Conservation (phyloP, 2,888 invertebrate genomes). For the Ichneumoninae sp. region DNA sequence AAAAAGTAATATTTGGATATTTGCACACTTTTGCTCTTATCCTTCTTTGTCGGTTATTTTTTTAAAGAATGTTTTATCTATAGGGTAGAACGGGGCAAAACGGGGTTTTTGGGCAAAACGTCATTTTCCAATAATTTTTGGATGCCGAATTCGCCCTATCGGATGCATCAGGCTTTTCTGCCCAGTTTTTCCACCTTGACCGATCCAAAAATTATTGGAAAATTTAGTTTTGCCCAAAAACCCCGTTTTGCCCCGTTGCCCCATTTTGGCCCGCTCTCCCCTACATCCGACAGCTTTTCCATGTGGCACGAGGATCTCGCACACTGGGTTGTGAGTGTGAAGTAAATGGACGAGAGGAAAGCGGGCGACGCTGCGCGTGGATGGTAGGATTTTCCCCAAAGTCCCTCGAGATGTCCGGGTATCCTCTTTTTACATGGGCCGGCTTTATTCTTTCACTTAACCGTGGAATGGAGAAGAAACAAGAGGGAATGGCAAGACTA, state of each 20-base stretch:
- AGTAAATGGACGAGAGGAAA: constrained; percentile 8
- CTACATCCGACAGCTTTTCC: constrained; percentile 19
- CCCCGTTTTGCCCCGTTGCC: too few relatives aligned
- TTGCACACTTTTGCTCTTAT: background rate
- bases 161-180: too few relatives aligned
- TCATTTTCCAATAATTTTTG: too few relatives aligned
- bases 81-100: background rate
- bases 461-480: constrained; percentile 41
- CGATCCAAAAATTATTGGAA: too few relatives aligned
- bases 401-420: constrained; percentile 76
- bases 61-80: background rate
- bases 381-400: constrained; percentile 79
- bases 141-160: too few relatives aligned
- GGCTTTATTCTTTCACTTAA: constrained; percentile 77
- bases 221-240: too few relatives aligned
- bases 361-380: constrained; percentile 70
- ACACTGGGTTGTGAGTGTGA: background rate
- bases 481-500: constrained; percentile 17
- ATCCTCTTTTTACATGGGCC: constrained; percentile 74
- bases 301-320: constrained; percentile 12
- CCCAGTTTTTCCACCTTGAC: too few relatives aligned
- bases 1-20: background rate
- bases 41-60: background rate
- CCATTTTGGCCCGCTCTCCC: too few relatives aligned
- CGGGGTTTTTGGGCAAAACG: too few relatives aligned